Conservation (phyloP, 1,140 invertebrate genomes). For the Capitella teleta region DNA sequence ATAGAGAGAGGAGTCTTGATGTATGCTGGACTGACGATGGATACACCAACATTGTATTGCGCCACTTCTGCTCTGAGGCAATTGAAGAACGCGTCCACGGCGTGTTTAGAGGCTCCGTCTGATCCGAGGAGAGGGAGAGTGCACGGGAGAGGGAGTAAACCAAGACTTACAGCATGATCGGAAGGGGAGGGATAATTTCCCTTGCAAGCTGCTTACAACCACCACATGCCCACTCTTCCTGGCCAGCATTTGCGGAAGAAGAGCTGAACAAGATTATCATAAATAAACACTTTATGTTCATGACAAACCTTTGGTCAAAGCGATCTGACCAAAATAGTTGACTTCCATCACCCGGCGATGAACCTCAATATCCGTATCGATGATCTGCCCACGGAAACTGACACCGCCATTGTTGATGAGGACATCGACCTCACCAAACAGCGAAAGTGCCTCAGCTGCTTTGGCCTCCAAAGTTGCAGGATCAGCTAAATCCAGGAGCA, state of each 20-base stretch:
- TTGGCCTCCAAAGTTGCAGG: conserved; percentile 52
- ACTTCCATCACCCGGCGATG: conserved; percentile 80
- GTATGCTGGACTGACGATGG: conserved; percentile 76
- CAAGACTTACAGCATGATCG: conserved; percentile 50
- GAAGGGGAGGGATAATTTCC: conserved; percentile 71
- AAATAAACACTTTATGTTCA: neutral
- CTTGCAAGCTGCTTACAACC: conserved; percentile 86
- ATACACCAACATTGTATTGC: conserved; percentile 63
- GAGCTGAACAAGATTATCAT: conserved; percentile 47
- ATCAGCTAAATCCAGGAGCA: conserved; percentile 67
- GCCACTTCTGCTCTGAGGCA: conserved; percentile 46
- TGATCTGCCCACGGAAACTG: conserved; percentile 64
- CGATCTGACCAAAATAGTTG: conserved; percentile 88
- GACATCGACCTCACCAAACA: conserved; percentile 70
- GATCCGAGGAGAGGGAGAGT: conserved; percentile 7
- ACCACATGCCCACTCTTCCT: conserved; percentile 69
- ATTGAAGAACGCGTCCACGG: conserved; percentile 50
- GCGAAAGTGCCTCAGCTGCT: conserved; percentile 51
- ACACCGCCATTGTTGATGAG: conserved; percentile 88
- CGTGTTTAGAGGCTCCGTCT: conserved; percentile 91
- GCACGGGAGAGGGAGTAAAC: neutral
- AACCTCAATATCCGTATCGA: conserved; percentile 68
- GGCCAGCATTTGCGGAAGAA: conserved; percentile 71
- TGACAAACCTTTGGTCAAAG: conserved; percentile 71
- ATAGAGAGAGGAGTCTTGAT: conserved; percentile 75